Evolutionary conservation across 2,888 invertebrate genomes (phyloP).

Genomic region (Pilophorus perplexus): DNA sequence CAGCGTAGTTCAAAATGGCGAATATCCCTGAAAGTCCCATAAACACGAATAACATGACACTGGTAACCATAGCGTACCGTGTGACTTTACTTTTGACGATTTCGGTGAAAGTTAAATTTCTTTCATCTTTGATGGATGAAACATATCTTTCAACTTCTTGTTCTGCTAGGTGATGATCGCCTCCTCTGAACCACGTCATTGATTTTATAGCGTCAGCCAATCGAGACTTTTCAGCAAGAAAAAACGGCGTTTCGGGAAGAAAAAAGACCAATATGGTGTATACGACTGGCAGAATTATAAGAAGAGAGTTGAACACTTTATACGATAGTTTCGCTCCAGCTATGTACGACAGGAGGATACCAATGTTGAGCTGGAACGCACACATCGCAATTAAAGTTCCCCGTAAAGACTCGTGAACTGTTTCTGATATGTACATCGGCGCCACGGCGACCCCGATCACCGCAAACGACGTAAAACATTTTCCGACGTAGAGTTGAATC

Average conservation of each 20-base stretch:
- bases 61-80: slow-evolving; percentile 1
- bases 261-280: background rate
- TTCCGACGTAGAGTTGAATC: slow-evolving; percentile 1
- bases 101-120: too few relatives aligned
- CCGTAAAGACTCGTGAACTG: slow-evolving; percentile 16
- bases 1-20: slow-evolving; percentile 3
- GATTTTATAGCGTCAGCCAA: slow-evolving; percentile 2
- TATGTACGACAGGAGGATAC: slow-evolving; percentile 1
- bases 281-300: slow-evolving; percentile 6
- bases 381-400: slow-evolving; percentile 12
- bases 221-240: background rate
- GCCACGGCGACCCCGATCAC: background rate
- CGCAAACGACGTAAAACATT: background rate
- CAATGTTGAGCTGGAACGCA: slow-evolving; percentile 3
- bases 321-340: slow-evolving; percentile 2
- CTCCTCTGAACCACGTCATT: slow-evolving; percentile 9
- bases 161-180: background rate
- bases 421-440: slow-evolving; percentile 23
- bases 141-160: background rate
- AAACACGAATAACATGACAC: background rate
- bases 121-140: too few relatives aligned
- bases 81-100: background rate
- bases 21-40: slow-evolving; percentile 11
- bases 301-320: slow-evolving; percentile 6
- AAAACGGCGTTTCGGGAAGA: slow-evolving; percentile 22